Evolutionary conservation across 2,888 invertebrate genomes (phyloP).

Genomic region (Erebia epiphron): DNA sequence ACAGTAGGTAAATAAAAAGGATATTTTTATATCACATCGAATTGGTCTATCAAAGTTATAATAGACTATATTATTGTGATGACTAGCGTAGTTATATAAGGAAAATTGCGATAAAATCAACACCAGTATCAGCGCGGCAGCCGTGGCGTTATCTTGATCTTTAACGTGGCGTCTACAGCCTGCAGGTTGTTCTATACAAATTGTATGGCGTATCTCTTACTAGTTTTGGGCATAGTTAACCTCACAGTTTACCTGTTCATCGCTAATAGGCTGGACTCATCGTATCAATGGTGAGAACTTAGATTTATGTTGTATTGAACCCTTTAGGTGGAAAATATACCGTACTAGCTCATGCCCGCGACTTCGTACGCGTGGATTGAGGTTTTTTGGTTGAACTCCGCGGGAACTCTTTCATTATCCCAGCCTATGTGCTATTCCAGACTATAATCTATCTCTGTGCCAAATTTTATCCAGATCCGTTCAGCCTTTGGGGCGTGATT

Average conservation of each 20-base stretch:
- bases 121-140: constrained; percentile 64
- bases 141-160: constrained; percentile 73
- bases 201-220: constrained; percentile 78
- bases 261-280: constrained; percentile 74
- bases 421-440: no score
- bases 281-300: constrained; percentile 47
- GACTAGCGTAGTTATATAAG: constrained; percentile 59
- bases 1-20: no score
- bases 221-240: constrained; percentile 81
- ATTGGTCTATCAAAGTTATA: background rate
- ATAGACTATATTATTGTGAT: background rate
- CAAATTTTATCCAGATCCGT: no score
- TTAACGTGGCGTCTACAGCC: constrained; percentile 64
- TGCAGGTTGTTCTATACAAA: constrained; percentile 79
- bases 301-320: constrained; percentile 26
- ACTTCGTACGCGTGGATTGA: no score
- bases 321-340: constrained; percentile 3
- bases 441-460: no score
- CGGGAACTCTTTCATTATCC: no score
- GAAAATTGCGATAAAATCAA: constrained; percentile 66
- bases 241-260: constrained; percentile 75
- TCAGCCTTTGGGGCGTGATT: no score
- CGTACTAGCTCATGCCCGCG: no score
- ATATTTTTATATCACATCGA: no score
- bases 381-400: no score